phyloP scores from a whole-genome alignment of 2,113 vertebrate genomes.

The Ciconia maguari region DNA sequence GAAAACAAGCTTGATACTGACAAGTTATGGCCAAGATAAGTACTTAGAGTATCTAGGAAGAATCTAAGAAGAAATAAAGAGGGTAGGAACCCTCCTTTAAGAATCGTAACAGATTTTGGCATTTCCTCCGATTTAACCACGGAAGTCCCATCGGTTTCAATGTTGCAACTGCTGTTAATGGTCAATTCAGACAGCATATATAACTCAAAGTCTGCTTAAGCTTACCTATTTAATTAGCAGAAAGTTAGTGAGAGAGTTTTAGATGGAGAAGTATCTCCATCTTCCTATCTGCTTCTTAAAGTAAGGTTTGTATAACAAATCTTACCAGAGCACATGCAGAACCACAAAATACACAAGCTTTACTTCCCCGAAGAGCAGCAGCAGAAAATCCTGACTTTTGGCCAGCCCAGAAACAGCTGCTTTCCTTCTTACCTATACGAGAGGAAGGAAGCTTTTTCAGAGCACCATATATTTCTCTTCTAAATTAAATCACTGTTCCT shows the following conservation, averaged over 20 bases:
- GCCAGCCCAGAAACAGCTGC: not conserved
- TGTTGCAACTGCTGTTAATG: not conserved
- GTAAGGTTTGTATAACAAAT: not conserved
- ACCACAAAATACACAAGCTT: not conserved
- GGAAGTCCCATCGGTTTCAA: not conserved
- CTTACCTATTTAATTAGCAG: not conserved
- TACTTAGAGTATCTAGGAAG: not conserved
- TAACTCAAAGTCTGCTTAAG: not conserved
- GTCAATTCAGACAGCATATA: not conserved
- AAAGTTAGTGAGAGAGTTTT: not conserved
- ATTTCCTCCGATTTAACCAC: not conserved
- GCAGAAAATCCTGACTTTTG: not conserved
- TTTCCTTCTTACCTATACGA: not conserved
- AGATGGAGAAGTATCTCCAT: not conserved
- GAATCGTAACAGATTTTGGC: not conserved
- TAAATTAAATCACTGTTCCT: not conserved
- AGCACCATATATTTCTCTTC: rapidly evolving
- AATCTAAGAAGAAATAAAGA: not conserved
- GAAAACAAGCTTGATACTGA: not conserved
- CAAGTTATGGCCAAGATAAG: not conserved
- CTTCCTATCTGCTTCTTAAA: not conserved
- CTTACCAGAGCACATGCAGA: not conserved
- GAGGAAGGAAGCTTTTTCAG: not conserved
- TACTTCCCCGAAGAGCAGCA: not conserved
- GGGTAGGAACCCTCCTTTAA: not conserved